phyloP scores from a whole-genome alignment of 2,113 vertebrate genomes.

The Albula glossodonta region DNA sequence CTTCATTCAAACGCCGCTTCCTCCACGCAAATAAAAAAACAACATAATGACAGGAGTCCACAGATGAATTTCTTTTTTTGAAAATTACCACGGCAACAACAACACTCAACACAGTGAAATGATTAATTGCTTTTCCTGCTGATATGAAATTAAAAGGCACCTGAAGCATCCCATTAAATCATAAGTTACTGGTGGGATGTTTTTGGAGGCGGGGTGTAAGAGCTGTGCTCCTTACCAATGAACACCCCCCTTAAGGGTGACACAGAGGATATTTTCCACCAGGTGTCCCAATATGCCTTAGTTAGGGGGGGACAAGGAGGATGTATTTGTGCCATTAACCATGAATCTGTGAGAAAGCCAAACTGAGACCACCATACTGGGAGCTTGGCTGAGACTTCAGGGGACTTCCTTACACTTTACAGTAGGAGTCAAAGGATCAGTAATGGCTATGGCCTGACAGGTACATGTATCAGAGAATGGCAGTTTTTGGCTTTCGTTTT shows the following conservation, averaged over 20 bases:
- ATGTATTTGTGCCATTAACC: no score
- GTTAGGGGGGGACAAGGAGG: neutral
- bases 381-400: neutral
- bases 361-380: neutral
- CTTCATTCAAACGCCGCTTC: neutral
- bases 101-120: neutral
- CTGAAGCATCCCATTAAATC: neutral
- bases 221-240: neutral
- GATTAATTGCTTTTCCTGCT: neutral
- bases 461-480: no score
- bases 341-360: neutral
- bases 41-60: no score
- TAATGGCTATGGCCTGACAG: no score
- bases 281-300: neutral
- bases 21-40: no score
- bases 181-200: no score
- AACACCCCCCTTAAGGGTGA: neutral
- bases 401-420: neutral
- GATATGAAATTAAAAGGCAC: neutral
- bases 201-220: no score
- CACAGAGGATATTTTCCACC: neutral
- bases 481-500: no score
- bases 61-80: neutral
- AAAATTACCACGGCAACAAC: neutral
- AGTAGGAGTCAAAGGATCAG: no score